These are phyloP conservation scores for Limenitis camilla DNA, from an alignment of 2,888 invertebrate species.

Conservation along the genomic window DNA sequence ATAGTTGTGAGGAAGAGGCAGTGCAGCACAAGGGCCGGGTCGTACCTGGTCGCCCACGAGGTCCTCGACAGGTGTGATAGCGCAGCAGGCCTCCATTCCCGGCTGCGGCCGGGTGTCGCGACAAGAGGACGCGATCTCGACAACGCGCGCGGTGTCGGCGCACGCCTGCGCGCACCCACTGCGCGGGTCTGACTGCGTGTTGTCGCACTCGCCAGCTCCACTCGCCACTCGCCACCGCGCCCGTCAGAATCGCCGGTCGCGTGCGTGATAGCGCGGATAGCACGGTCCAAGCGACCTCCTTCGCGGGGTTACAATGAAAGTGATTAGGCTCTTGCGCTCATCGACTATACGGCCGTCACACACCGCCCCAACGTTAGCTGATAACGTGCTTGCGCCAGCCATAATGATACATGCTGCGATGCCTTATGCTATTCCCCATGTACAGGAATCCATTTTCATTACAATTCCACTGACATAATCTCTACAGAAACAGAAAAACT, in stretches of 20 bases:
- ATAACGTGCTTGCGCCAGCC: conserved; percentile 62
- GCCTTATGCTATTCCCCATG: no score
- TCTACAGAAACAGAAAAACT: no score
- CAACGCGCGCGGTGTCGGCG: conserved; percentile 26
- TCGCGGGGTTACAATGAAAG: conserved; percentile 68
- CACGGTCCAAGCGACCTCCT: conserved; percentile 50
- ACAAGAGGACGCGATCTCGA: conserved; percentile 27
- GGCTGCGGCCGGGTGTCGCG: conserved; percentile 50
- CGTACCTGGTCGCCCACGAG: conserved; percentile 70
- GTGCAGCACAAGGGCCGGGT: conserved; percentile 1
- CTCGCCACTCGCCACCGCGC: conserved; percentile 25
- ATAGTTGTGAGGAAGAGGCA: background rate
- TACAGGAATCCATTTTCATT: no score
- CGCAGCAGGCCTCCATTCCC: conserved; percentile 71
- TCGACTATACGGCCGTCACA: no score
- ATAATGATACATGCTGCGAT: no score
- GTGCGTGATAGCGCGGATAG: conserved; percentile 52
- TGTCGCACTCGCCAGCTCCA: conserved; percentile 19
- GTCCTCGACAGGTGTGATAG: conserved; percentile 66
- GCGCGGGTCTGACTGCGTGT: conserved; percentile 33
- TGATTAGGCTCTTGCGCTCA: conserved; percentile 64
- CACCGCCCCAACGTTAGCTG: no score
- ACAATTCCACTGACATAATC: no score
- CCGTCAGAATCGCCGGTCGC: conserved; percentile 27
- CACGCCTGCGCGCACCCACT: conserved; percentile 38